Evolutionary conservation across 2,888 invertebrate genomes (phyloP).

Genomic region (Dryocosmus kuriphilus): DNA sequence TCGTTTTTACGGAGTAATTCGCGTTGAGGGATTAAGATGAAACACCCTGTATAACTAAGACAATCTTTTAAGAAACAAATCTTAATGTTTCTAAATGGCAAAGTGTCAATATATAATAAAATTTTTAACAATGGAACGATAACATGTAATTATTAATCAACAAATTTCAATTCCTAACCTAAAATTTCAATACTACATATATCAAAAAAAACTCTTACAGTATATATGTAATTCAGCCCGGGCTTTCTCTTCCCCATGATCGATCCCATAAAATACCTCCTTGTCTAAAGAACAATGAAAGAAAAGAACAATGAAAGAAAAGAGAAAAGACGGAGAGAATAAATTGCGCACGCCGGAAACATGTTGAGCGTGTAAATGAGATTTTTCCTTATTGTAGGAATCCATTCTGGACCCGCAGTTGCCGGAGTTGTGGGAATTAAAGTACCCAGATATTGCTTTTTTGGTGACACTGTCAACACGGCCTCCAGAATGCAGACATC

Average conservation of each 20-base stretch:
- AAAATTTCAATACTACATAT: too few species aligned
- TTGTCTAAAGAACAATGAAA: background rate
- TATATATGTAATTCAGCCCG: background rate
- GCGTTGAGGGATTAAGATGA: too few species aligned
- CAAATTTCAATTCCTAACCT: too few species aligned
- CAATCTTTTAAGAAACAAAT: too few species aligned
- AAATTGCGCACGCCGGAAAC: background rate
- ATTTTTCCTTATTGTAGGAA: conserved; percentile 78
- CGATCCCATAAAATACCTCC: conserved; percentile 20
- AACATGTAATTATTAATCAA: too few species aligned
- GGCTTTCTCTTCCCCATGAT: background rate
- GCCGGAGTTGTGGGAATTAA: conserved; percentile 92
- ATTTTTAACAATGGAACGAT: too few species aligned
- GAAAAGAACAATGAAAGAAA: too few species aligned
- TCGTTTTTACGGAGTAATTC: too few species aligned
- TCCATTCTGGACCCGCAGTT: conserved; percentile 93
- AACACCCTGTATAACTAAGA: too few species aligned
- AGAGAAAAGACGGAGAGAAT: background rate
- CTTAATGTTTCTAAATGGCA: too few species aligned
- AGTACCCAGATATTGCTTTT: conserved; percentile 92
- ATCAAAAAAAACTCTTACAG: too few species aligned
- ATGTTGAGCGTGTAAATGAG: conserved; percentile 4
- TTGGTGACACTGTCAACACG: conserved; percentile 94
- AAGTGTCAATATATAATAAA: too few species aligned
- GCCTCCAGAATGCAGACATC: conserved; percentile 93